A percentile compares a stretch with the other conserved stretches of the same genome.
Conservation (phyloP, 2,797 vertebrate species). For the Oreochromis mossambicus region DNA sequence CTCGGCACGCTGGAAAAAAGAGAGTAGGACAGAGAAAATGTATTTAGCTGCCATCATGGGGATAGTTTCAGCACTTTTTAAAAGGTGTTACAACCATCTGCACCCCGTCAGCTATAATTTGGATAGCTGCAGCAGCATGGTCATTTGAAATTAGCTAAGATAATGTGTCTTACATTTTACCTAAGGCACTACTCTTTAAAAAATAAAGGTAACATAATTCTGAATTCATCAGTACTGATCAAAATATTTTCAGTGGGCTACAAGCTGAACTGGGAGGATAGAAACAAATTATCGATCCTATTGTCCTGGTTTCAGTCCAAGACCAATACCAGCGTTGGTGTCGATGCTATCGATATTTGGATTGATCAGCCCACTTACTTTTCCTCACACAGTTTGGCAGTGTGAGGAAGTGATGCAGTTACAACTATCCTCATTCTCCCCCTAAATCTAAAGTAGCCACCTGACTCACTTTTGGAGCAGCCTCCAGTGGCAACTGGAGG, state of each 20-base stretch:
- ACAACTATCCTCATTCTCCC: neutral
- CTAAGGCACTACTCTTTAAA: neutral
- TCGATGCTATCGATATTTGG: neutral
- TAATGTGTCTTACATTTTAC: neutral
- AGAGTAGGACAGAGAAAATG: neutral
- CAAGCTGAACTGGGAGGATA: neutral
- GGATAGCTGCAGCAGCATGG: neutral
- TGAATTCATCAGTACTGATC: neutral
- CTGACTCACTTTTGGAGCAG: neutral
- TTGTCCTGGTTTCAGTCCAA: neutral
- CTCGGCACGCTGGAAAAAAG: neutral
- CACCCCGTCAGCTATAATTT: neutral
- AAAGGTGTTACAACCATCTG: neutral
- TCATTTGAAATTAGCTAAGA: neutral
- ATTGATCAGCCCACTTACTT: neutral
- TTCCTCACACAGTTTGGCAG: neutral
- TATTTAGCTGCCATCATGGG: neutral
- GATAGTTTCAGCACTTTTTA: neutral
- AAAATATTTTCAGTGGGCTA: neutral
- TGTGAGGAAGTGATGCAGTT: neutral
- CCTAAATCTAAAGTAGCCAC: neutral
- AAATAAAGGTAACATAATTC: neutral
- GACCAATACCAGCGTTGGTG: neutral
- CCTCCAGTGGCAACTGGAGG: neutral
- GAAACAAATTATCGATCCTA: neutral